Conservation (phyloP, 2,797 vertebrate species). For the Syndactyla subalaris region DNA sequence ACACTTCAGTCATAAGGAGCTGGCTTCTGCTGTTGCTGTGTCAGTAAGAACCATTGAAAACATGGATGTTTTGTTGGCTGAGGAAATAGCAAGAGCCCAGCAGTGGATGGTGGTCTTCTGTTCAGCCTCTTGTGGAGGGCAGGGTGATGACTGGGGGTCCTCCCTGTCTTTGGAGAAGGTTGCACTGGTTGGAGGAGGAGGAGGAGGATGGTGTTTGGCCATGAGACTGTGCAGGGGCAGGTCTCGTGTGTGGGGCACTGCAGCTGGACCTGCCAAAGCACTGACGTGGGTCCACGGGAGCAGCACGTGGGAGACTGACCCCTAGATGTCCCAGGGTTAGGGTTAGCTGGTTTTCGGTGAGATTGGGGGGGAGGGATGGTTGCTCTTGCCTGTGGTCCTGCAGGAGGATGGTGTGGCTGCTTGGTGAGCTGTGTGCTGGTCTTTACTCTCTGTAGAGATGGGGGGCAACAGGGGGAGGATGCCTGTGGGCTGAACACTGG, state of each 20-base stretch:
- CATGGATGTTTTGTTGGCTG: not conserved
- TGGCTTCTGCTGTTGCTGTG: not conserved
- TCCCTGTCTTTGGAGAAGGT: not conserved
- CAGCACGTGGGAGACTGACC: rapidly evolving
- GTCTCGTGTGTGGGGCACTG: rapidly evolving
- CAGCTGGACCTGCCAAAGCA: not conserved
- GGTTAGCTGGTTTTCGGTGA: not conserved
- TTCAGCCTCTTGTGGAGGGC: not conserved
- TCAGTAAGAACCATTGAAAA: not conserved
- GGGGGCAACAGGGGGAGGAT: not conserved
- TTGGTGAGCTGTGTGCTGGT: not conserved
- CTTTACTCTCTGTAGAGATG: not conserved
- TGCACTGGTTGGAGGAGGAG: not conserved
- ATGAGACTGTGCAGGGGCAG: rapidly evolving
- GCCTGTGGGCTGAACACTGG: not conserved
- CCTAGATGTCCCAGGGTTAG: rapidly evolving
- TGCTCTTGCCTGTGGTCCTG: not conserved
- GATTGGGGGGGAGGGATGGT: not conserved
- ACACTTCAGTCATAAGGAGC: not conserved
- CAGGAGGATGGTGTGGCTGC: not conserved
- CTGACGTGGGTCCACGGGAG: rapidly evolving
- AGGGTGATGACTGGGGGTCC: not conserved
- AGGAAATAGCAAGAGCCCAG: not conserved
- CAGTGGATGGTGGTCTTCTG: not conserved
- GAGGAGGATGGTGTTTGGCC: not conserved